Evolutionary conservation across 2,888 invertebrate genomes (phyloP).

Genomic region (Phalera bucephala): DNA sequence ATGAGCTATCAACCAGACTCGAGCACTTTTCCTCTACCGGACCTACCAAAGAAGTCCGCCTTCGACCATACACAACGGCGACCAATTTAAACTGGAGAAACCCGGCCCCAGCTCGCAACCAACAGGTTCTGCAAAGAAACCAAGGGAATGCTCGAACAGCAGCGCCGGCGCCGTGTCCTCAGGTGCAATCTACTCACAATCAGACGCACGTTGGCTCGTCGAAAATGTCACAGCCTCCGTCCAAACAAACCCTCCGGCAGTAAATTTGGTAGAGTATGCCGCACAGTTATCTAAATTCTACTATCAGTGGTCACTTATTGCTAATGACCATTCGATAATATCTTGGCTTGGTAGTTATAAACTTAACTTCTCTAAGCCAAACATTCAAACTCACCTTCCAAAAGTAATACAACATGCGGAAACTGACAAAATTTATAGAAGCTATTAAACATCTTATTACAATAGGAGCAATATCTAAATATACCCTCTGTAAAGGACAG

Average conservation of each 20-base stretch:
- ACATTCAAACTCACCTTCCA: too few species aligned
- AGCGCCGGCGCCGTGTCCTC: too few species aligned
- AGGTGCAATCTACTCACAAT: too few species aligned
- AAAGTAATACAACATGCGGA: too few species aligned
- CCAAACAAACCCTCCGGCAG: background rate
- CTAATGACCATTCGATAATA: too few species aligned
- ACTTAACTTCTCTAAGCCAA: background rate
- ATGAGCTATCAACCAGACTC: background rate
- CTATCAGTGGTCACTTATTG: too few species aligned
- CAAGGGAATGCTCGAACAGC: background rate
- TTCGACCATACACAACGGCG: background rate
- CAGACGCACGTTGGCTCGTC: background rate
- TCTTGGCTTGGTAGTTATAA: background rate
- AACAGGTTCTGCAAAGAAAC: too few species aligned
- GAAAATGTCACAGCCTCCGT: background rate
- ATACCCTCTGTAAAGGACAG: background rate
- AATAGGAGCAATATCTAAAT: background rate
- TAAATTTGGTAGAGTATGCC: background rate
- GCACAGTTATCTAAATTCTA: too few species aligned
- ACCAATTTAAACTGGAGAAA: background rate
- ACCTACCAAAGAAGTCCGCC: background rate
- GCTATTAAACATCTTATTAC: background rate
- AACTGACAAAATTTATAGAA: too few species aligned
- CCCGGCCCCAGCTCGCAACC: background rate
- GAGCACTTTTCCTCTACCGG: too few species aligned